Evolutionary conservation across 1,140 invertebrate genomes (phyloP), one percentile per base, ranked within the genome.

Genomic region (Periplaneta americana): DNA sequence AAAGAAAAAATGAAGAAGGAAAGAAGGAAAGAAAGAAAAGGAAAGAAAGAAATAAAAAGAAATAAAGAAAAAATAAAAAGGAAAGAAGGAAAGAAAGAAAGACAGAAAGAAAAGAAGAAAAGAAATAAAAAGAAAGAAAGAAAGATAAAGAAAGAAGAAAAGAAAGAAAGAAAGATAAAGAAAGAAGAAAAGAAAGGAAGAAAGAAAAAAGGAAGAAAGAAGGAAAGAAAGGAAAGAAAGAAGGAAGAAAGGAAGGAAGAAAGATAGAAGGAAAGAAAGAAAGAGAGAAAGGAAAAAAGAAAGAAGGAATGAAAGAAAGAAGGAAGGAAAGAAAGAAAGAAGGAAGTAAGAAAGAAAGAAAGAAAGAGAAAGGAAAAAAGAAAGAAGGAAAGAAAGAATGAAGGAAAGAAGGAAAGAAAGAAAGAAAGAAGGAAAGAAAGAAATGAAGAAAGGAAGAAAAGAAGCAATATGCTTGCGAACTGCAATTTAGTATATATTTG

Each of bases 121-220:
- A 80, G 76, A 74, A 48, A 39, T n/a, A 75, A 31, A 32, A 80
- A 66, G 81, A 74, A 33, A n/a, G 33, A 34, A 36, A 57, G 36
- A 39, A 79, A 34, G 66, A 74, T 3, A 22, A 28, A 15, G 57
- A 57, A n/a, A n/a, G n/a, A n/a, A n/a, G 74, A 81, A 79, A 76
- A 74, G 81, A 84, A 34, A 79, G 77, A 78, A 39, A 79, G 75
- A 81, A 32, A n/a, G n/a, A n/a, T 74, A 83, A 79, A 81, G 81
- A 78, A 83, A 80, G 82, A 80, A 48, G 35, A 75, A 74, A 57
- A n/a, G 35, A 74, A 77, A 15, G 76, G 31, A 83, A 39, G 57
- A 75, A 80, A 81, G 74, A 48, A 33, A 22, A 37, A 36, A 34
- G 75, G 48, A 82, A 81, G 76, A 79, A 78, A 80, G 76, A 75